Evolutionary conservation across 92 coral and sea anemone species (phyloP).

Genomic region (Porites lobata): DNA sequence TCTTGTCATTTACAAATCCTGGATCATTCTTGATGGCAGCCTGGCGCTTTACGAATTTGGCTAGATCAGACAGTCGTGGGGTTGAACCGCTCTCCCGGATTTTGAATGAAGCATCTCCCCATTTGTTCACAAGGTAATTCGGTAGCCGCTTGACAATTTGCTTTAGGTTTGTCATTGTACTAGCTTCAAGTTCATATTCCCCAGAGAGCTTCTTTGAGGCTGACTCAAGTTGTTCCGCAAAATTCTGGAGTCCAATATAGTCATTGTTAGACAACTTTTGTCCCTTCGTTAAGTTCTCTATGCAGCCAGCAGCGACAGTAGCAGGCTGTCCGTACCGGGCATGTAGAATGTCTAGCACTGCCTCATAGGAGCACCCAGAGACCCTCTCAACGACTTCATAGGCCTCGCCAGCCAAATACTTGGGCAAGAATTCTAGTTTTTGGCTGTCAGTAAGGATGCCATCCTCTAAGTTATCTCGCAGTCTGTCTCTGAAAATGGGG

Average conservation of each 20-base stretch:
- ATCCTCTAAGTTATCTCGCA: conserved; percentile 62
- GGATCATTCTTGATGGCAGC: conserved; percentile 29
- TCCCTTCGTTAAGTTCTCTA: conserved; percentile 54
- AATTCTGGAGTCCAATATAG: conserved; percentile 53
- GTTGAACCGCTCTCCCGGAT: conserved; percentile 64
- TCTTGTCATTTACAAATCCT: conserved; percentile 6
- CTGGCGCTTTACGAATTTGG: conserved; percentile 8
- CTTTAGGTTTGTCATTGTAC: conserved; percentile 66
- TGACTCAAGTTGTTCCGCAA: conserved; percentile 71
- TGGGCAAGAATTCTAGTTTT: conserved; percentile 61
- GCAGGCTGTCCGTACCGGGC: conserved; percentile 72
- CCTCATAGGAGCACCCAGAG: conserved; percentile 68
- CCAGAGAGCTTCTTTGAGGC: conserved; percentile 43
- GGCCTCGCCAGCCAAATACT: conserved; percentile 62
- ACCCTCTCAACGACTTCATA: conserved; percentile 57
- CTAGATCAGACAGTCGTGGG: conserved; percentile 55
- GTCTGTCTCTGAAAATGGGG: conserved; percentile 50
- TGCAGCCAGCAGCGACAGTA: conserved; percentile 69
- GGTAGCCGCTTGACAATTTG: conserved; percentile 58
- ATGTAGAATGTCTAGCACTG: conserved; percentile 38
- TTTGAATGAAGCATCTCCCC: conserved; percentile 62
- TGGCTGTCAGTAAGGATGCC: conserved; percentile 60
- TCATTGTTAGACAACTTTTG: conserved; percentile 41
- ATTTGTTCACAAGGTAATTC: conserved; percentile 48
- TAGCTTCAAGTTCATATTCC: conserved; percentile 65